phyloP scores from a whole-genome alignment of 2,888 invertebrate species.

The Sinodicranocentrus sp. region DNA sequence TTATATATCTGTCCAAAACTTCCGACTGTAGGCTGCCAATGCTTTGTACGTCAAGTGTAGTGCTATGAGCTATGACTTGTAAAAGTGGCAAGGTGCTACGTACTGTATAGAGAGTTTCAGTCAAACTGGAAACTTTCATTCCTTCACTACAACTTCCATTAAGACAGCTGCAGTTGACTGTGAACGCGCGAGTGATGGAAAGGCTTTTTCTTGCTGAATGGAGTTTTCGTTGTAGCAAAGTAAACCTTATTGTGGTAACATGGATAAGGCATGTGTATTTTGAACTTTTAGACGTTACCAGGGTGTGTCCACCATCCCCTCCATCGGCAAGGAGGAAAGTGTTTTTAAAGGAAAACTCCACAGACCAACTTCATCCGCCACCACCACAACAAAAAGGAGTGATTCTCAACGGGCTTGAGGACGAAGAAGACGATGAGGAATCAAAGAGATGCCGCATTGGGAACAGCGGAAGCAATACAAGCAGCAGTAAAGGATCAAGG shows the following conservation, averaged over 20 bases:
- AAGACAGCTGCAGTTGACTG: neutral
- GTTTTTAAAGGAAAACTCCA: conserved; percentile 74
- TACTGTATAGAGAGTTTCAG: too few relatives aligned
- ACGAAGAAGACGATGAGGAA: conserved; percentile 67
- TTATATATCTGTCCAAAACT: neutral
- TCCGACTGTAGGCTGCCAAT: too few relatives aligned
- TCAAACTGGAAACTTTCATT: neutral
- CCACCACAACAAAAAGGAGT: conserved; percentile 63
- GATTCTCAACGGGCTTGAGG: conserved; percentile 62
- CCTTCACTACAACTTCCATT: neutral
- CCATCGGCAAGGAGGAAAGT: conserved; percentile 75
- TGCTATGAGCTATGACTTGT: too few relatives aligned
- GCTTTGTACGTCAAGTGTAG: too few relatives aligned
- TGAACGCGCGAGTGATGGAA: conserved; percentile 6
- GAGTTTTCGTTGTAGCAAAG: conserved; percentile 21
- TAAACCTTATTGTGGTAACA: conserved; percentile 27
- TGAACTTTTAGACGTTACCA: conserved; percentile 73
- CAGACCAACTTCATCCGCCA: conserved; percentile 65
- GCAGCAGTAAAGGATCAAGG: conserved; percentile 74
- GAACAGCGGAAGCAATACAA: conserved; percentile 64
- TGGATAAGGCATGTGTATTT: conserved; percentile 16
- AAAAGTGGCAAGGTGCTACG: too few relatives aligned
- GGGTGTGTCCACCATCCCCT: conserved; percentile 76
- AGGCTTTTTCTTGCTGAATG: conserved; percentile 16
- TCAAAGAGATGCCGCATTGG: conserved; percentile 57